Evolutionary conservation across 2,797 vertebrate species (phyloP).

Genomic region (Gouania willdenowi): DNA sequence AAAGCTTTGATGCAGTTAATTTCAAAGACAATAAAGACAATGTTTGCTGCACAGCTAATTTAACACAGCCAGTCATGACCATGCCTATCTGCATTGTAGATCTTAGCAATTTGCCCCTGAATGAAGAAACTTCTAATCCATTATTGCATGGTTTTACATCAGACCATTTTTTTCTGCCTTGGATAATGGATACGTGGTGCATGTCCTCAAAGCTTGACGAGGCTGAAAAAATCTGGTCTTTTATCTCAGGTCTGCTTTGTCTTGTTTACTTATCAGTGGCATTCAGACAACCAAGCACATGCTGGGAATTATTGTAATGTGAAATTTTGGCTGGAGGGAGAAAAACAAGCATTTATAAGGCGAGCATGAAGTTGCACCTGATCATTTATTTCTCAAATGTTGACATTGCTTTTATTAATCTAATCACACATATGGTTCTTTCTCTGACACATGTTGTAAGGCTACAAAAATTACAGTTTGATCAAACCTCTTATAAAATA

Average conservation of each 20-base stretch:
- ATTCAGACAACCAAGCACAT: background rate
- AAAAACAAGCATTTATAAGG: no score
- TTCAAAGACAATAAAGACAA: constrained; percentile 34
- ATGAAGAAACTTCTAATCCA: constrained; percentile 24
- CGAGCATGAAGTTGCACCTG: no score
- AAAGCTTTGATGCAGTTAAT: constrained; percentile 24
- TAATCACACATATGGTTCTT: no score
- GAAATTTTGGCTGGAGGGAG: no score
- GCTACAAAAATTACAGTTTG: no score
- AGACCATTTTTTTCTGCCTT: constrained; percentile 24
- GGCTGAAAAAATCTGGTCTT: constrained; percentile 8
- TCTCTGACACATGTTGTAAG: no score
- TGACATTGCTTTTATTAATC: no score
- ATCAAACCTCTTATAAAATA: no score
- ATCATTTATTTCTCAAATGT: no score
- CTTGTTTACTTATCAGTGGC: no score
- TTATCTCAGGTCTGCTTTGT: constrained; percentile 1
- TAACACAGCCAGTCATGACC: constrained; percentile 9
- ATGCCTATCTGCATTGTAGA: constrained; percentile 11
- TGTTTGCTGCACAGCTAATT: constrained; percentile 22
- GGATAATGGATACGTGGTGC: constrained; percentile 15
- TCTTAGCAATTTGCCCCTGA: constrained; percentile 39
- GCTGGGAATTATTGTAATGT: no score
- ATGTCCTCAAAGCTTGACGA: constrained; percentile 21
- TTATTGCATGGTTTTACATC: constrained; percentile 45